A percentile compares a stretch with the other conserved stretches of the same genome.
phyloP scores from a whole-genome alignment of 2,888 invertebrate species.

The Xestia sexstrigata region DNA sequence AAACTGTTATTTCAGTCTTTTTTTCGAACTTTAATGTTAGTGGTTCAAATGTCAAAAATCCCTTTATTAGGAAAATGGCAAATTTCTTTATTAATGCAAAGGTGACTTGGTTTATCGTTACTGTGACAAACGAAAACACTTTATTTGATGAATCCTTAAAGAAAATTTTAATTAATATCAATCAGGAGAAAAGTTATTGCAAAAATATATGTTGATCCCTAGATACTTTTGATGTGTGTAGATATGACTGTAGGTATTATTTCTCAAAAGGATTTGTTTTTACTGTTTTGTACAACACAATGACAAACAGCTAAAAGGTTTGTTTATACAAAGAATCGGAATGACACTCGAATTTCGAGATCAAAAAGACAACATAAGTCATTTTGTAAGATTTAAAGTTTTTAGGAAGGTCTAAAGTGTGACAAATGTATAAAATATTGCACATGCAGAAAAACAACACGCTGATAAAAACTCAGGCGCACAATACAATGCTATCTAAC shows the following conservation, averaged over 20 bases:
- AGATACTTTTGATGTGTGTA: too few species aligned
- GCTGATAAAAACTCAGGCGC: slow-evolving; percentile 3
- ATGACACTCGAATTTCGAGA: slow-evolving; percentile 24
- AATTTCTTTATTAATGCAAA: too few species aligned
- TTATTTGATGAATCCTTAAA: too few species aligned
- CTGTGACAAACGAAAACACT: too few species aligned
- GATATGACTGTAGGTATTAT: neutral
- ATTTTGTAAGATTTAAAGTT: neutral
- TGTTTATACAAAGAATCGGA: slow-evolving; percentile 1
- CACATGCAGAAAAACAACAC: slow-evolving; percentile 8
- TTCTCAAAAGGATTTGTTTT: neutral
- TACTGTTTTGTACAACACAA: neutral
- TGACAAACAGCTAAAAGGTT: slow-evolving; percentile 14
- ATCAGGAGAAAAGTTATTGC: too few species aligned
- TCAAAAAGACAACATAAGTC: neutral
- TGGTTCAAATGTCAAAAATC: too few species aligned
- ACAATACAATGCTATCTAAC: neutral
- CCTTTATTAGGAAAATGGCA: too few species aligned
- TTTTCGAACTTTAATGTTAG: too few species aligned
- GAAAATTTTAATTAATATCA: too few species aligned
- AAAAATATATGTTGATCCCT: too few species aligned
- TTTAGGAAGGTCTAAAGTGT: neutral
- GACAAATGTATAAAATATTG: slow-evolving; percentile 7
- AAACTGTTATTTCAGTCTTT: too few species aligned
- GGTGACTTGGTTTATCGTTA: too few species aligned